phyloP scores from a whole-genome alignment of 2,797 vertebrate species.

The Gallinago nigripennis region DNA sequence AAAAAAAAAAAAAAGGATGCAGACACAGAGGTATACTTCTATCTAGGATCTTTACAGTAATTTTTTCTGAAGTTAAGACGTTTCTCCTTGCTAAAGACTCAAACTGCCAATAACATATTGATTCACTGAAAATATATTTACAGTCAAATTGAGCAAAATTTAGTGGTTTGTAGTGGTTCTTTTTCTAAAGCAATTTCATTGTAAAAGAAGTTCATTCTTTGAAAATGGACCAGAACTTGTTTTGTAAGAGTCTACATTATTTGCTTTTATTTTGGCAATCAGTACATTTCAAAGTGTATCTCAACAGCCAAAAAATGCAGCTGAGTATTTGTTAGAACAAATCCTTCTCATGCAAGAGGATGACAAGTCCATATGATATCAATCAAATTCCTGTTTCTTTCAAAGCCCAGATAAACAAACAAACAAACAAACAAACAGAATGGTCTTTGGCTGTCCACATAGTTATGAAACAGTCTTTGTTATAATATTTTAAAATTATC shows the following conservation, averaged over 20 bases:
- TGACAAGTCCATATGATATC: background rate
- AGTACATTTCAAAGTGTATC: background rate
- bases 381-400: background rate
- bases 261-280: constrained; percentile 2
- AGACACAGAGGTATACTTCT: background rate
- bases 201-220: background rate
- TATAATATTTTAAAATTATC: background rate
- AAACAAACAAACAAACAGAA: background rate
- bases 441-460: background rate
- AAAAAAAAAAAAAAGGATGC: background rate
- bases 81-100: background rate
- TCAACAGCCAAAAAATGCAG: constrained; percentile 29
- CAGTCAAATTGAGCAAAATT: background rate
- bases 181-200: background rate
- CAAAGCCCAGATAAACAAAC: constrained; percentile 1
- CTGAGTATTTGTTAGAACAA: constrained; percentile 27
- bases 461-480: background rate
- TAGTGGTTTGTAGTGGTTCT: background rate
- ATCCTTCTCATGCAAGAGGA: background rate
- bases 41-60: background rate
- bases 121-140: background rate
- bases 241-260: background rate
- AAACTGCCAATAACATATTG: background rate
- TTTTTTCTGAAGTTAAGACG: background rate
- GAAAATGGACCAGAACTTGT: background rate